phyloP scores from a whole-genome alignment of 2,797 vertebrate species.

The Vespertilio murinus region DNA sequence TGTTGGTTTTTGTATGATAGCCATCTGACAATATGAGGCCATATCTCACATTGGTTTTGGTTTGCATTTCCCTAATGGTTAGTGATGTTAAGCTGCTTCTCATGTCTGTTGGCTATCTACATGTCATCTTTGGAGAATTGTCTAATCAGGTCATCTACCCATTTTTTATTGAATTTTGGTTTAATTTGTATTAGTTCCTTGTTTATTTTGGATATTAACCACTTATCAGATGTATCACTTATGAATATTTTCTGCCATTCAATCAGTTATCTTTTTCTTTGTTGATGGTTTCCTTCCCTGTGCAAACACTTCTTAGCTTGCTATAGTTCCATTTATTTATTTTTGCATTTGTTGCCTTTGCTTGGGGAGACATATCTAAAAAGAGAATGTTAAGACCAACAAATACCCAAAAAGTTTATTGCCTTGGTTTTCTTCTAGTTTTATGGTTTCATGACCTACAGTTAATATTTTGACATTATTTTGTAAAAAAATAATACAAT shows the following conservation, averaged over 20 bases:
- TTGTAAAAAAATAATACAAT: neutral
- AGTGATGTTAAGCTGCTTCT: neutral
- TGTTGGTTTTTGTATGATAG: neutral
- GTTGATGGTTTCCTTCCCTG: neutral
- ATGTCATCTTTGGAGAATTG: neutral
- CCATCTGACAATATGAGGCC: neutral
- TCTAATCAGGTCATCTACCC: neutral
- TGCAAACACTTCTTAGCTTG: neutral
- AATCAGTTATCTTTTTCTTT: neutral
- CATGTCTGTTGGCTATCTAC: neutral
- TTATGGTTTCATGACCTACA: neutral
- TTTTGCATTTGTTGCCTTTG: neutral
- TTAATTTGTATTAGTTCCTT: neutral
- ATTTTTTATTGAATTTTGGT: neutral
- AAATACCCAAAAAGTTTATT: neutral
- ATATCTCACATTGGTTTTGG: neutral
- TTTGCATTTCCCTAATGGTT: neutral
- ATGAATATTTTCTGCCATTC: neutral
- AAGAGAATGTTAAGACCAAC: neutral
- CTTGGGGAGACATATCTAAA: neutral
- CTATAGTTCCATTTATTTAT: neutral
- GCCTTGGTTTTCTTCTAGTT: neutral
- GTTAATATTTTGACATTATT: neutral
- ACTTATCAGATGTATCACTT: neutral
- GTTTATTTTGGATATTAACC: neutral